Conservation (phyloP, 2,797 vertebrate genomes). For the Pseudomugil tenellus region DNA sequence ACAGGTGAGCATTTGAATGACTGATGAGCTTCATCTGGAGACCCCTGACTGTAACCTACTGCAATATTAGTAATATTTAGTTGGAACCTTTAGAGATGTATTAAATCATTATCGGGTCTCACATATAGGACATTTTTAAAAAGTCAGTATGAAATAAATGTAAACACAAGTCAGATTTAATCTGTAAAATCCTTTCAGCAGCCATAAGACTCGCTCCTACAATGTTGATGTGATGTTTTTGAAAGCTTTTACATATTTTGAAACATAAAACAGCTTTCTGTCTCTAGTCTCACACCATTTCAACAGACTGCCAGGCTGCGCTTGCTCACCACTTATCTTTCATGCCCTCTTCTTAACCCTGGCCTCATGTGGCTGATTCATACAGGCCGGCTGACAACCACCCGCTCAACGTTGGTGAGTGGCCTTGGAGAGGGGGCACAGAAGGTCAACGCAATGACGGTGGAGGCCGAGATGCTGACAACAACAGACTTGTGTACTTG, state of each 20-base stretch:
- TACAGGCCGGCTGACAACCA: conserved; percentile 52
- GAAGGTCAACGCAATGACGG: conserved; percentile 19
- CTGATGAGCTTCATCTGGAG: not conserved
- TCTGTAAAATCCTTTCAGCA: not conserved
- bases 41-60: not conserved
- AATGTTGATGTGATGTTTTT: not conserved
- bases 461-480: conserved; percentile 17
- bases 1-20: not conserved
- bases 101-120: not conserved
- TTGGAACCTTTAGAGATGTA: not conserved
- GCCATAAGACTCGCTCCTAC: not conserved
- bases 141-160: no score
- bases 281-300: conserved; percentile 8
- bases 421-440: conserved; percentile 12
- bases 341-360: conserved; percentile 37
- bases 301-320: conserved; percentile 7
- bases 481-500: conserved; percentile 6
- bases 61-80: no score
- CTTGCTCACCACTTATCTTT: conserved; percentile 20
- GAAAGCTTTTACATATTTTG: not conserved
- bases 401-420: conserved; percentile 26
- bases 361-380: conserved; percentile 40
- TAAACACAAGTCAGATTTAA: not conserved
- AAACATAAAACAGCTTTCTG: not conserved
- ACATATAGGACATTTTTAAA: no score